Base-by-base conservation (phyloP, 2,797 vertebrate species). In the Gymnoscopelus braueri region DNA sequence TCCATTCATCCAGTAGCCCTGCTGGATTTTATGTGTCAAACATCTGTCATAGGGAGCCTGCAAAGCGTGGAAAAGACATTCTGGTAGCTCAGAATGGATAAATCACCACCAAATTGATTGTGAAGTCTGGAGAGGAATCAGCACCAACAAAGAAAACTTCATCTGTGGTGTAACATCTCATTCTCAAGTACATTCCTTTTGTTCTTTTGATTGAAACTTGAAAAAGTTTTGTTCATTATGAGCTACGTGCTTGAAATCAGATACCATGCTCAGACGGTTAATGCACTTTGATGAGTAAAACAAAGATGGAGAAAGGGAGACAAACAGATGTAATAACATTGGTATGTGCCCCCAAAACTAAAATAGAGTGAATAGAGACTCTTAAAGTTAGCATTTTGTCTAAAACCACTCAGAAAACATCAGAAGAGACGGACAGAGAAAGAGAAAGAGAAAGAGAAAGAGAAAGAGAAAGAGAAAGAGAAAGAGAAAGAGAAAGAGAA, bases 21-120 rank as follows among this genome's bases (percentile, higher is more conserved):
- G 14, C 76, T 83, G 90, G 87, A 91, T 88, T 90, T 87, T 68
- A 82, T 85, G 88, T 88, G 85, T 88, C 91, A 89, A 90, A 85
- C 92, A 93, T 94, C 89, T 94, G 92, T 91, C 89, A 88, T 71
- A 69, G 72, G 54, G 74, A 72, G 77, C 65, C 66, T 56, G 54
- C 53, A 53, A 65, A 62, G 44, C 48, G 69, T 12, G 29, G 50
- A 71, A 24, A 60, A 77, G 65, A 83, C 77, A 82, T 80, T 77
- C 63, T 48, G 39, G 63, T 50, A 65, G 60, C 63, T 62, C 65
- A 71, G 23, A 68, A 65, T 67, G 54, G 63, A 56, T 35, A 65
- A 56, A 75, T 81, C 74, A 77, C 66, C 68, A 70, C 39, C 26
- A n/a, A 74, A 68, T 23, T 55, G 65, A 69, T 62, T 63, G 49